Evolutionary conservation across 2,888 invertebrate species (phyloP), one percentile per base, ranked within the genome.

Genomic region (Thereva unica): DNA sequence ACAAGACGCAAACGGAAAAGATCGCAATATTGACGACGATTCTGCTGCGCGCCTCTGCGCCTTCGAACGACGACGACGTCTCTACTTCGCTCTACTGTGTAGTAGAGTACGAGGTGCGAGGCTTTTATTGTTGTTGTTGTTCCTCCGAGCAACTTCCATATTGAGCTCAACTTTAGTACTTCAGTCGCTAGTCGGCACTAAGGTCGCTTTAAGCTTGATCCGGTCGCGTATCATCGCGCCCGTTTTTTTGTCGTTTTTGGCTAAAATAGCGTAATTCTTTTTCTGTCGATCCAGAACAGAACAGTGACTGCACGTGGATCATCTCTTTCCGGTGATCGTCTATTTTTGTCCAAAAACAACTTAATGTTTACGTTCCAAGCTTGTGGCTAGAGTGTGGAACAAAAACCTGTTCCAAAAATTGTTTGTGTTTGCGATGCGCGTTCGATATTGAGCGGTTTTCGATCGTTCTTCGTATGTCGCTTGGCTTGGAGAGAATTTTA

Each of bases 101-200:
- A 23, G 23, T 23, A 23, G 23, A 23, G 23, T 23, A 23, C 23
- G 23, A 23, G 23, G 23, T 23, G 23, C 23, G 23, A 8, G 4
- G n/a, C 7, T 50, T 61, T 23, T 40, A 50, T 38, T 47, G 61
- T n/a, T 49, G 1, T 12, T 23, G 23, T 50, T 50, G 50, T 47
- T 40, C 7, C 23, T 23, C 50, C 49, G 9, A 23, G 9, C 50
- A 38, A 64, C 64, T 64, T 55, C 64, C 55, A 64, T 64, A 64
- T 53, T 42, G 23, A 66, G 50, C 37, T 52, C 9, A 53, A 50
- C 49, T 53, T 50, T 59, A 42, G 50, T 38, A 56, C 52, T 54
- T 66, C 53, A 66, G 66, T 66, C 52, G 59, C 57, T 52, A 66
- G 57, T 59, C 53, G 66, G 59, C 66, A 53, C 59, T 66, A 66